Evolutionary conservation across 2,888 invertebrate genomes (phyloP).

Genomic region (Pristionchus mayeri): DNA sequence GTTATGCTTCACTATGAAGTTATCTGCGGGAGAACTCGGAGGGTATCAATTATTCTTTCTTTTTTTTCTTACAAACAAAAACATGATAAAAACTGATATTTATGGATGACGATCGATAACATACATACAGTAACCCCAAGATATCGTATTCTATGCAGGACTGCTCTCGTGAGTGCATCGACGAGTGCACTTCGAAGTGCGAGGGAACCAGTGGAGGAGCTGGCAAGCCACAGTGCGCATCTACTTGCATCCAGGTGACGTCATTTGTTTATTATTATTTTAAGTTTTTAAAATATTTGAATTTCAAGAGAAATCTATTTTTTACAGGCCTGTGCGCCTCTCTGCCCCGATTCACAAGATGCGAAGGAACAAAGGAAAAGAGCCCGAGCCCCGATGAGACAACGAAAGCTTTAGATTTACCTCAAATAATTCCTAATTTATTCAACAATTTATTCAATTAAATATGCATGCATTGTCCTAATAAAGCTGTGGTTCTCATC

Average conservation of each 20-base stretch:
- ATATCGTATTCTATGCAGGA: not conserved
- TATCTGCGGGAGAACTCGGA: too few relatives aligned
- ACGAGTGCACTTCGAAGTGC: constrained; percentile 7
- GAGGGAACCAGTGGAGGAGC: not conserved
- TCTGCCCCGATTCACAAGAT: constrained; percentile 19
- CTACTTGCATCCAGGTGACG: not conserved
- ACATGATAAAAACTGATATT: too few relatives aligned
- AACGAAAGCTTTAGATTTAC: not conserved
- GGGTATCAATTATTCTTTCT: too few relatives aligned
- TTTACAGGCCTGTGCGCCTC: constrained; percentile 17
- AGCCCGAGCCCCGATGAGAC: not conserved
- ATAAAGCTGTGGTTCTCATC: constrained; percentile 1
- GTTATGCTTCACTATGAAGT: too few relatives aligned
- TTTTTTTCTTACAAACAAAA: too few relatives aligned
- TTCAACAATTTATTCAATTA: too few relatives aligned
- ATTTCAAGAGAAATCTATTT: not conserved
- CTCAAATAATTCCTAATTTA: not conserved
- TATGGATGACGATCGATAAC: too few relatives aligned
- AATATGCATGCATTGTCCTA: too few relatives aligned
- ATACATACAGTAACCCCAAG: too few relatives aligned
- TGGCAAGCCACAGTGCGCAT: not conserved
- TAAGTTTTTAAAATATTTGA: too few relatives aligned
- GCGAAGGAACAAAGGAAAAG: not conserved
- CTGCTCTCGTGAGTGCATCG: constrained; percentile 29
- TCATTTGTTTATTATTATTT: too few relatives aligned